Evolutionary conservation across 2,113 vertebrate species (phyloP).

Genomic region (Cercocebus atys): DNA sequence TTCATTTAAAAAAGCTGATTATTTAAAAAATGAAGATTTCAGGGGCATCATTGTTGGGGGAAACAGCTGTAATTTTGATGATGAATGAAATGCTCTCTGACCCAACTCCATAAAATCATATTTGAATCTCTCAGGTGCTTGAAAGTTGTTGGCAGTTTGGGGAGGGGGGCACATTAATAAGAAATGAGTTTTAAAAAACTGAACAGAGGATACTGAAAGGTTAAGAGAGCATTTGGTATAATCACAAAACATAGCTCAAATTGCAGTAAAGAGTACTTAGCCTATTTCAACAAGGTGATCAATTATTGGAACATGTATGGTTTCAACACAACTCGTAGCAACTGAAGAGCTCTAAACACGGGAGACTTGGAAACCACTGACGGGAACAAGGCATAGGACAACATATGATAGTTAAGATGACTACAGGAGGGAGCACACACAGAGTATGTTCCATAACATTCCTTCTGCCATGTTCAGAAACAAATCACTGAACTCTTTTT

Average conservation of each 20-base stretch:
- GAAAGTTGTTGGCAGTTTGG: background rate
- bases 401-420: background rate
- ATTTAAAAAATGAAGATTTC: background rate
- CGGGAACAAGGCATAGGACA: background rate
- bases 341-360: background rate
- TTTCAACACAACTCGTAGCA: background rate
- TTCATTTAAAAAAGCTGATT: background rate
- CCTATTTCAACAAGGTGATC: background rate
- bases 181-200: background rate
- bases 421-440: fast-evolving
- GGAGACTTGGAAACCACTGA: background rate
- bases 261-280: background rate
- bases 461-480: background rate
- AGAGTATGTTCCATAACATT: background rate
- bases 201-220: background rate
- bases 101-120: background rate
- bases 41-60: fast-evolving
- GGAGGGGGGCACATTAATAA: background rate
- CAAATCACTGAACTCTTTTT: background rate
- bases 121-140: background rate
- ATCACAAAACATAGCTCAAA: background rate
- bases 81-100: background rate
- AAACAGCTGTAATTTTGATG: background rate
- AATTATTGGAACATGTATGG: background rate
- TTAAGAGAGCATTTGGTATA: background rate